These are phyloP conservation scores for Micromesistius poutassou DNA, from an alignment of 2,797 vertebrate species.

Conservation along the genomic window DNA sequence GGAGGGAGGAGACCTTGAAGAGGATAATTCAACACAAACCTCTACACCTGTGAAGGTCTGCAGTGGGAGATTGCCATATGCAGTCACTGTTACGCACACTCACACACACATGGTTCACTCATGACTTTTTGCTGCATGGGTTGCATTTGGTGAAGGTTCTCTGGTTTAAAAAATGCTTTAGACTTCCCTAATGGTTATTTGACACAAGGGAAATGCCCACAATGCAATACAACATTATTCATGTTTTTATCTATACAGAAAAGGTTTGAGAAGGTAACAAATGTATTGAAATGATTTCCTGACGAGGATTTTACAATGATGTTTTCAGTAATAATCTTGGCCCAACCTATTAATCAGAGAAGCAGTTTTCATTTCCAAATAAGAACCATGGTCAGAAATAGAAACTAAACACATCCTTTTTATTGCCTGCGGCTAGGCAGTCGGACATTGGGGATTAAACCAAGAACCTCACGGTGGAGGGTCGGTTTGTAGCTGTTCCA, in stretches of 20 bases:
- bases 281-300: neutral
- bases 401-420: neutral
- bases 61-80: conserved; percentile 19
- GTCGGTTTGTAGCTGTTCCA: neutral
- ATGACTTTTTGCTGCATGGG: neutral
- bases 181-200: neutral
- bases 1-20: conserved; percentile 46
- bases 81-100: neutral
- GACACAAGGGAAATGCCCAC: neutral
- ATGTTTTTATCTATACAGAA: neutral
- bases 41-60: conserved; percentile 28
- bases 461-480: neutral
- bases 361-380: neutral
- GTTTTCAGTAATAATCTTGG: neutral
- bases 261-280: neutral
- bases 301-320: neutral
- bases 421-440: neutral
- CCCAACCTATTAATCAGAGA: neutral
- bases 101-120: neutral
- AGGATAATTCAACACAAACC: conserved; percentile 39
- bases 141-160: neutral
- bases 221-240: neutral
- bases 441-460: neutral
- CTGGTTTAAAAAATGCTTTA: neutral
- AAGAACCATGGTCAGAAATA: neutral